These are phyloP conservation scores for Bostrychus sinensis DNA, from an alignment of 2,113 vertebrate species.

Conservation along the genomic window DNA sequence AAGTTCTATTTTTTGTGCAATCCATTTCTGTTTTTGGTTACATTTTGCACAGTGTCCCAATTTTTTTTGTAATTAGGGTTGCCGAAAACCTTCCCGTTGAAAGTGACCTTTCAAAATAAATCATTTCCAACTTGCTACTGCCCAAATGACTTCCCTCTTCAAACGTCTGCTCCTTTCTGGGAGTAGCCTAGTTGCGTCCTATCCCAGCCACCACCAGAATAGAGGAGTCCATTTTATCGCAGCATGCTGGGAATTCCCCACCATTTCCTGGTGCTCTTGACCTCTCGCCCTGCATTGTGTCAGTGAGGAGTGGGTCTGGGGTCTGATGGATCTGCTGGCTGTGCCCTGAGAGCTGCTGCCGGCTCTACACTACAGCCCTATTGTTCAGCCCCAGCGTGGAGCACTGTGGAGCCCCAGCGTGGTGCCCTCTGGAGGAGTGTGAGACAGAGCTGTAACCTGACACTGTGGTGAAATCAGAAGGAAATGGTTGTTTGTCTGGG, in stretches of 20 bases:
- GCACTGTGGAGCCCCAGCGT: conserved; percentile 47
- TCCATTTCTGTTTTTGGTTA: no score
- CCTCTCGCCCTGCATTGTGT: conserved; percentile 77
- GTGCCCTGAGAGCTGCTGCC: conserved; percentile 68
- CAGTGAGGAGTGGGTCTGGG: conserved; percentile 49
- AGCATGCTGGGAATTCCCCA: conserved; percentile 76
- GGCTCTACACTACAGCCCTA: conserved; percentile 65
- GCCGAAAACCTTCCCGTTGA: no score
- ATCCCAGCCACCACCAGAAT: conserved; percentile 61
- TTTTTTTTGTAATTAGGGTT: no score
- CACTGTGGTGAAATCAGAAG: no score
- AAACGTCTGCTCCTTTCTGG: conserved; percentile 59
- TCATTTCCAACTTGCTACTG: no score
- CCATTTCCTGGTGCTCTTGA: conserved; percentile 69
- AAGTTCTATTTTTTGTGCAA: no score
- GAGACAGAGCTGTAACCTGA: conserved; percentile 68
- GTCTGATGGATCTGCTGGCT: conserved; percentile 67
- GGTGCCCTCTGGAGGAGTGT: conserved; percentile 74
- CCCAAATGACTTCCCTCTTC: no score
- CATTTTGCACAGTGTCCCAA: no score
- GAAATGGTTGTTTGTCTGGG: no score
- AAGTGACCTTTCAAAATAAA: no score
- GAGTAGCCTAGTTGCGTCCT: conserved; percentile 54
- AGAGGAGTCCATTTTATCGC: conserved; percentile 70
- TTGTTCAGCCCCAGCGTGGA: conserved; percentile 77